phyloP scores from a whole-genome alignment of 2,888 invertebrate genomes.

The Drosophila melanosoma region DNA sequence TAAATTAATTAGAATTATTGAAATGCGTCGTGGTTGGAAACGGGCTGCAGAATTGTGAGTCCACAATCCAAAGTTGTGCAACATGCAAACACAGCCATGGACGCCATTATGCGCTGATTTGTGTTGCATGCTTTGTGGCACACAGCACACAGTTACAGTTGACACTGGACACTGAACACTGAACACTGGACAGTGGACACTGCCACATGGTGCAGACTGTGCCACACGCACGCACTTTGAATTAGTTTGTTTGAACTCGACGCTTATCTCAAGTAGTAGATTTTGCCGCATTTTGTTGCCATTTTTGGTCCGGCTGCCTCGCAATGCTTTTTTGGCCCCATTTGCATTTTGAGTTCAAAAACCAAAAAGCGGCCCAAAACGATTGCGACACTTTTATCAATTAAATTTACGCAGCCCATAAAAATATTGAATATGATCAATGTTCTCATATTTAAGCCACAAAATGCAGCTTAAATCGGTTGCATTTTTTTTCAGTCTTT shows the following conservation, averaged over 20 bases:
- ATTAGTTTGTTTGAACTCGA: conserved; percentile 81
- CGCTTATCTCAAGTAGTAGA: conserved; percentile 81
- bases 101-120: conserved; percentile 77
- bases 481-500: conserved; percentile 6
- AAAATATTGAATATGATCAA: conserved; percentile 58
- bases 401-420: conserved; percentile 72
- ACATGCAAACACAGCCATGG: conserved; percentile 71
- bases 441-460: conserved; percentile 1
- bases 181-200: conserved; percentile 11
- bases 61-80: conserved; percentile 42
- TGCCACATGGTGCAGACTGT: conserved; percentile 30
- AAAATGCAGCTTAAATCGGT: conserved; percentile 34
- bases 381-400: conserved; percentile 71
- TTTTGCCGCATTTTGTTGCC: conserved; percentile 72
- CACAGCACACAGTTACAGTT: conserved; percentile 33
- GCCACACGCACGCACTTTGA: conserved; percentile 63
- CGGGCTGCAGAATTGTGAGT: conserved; percentile 34
- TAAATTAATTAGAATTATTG: conserved; percentile 85
- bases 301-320: conserved; percentile 53
- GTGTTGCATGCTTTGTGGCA: conserved; percentile 73
- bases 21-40: conserved; percentile 74
- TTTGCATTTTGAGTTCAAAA: conserved; percentile 42
- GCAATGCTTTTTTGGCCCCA: conserved; percentile 45
- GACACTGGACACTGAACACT: conserved; percentile 29
- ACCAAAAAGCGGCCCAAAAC: conserved; percentile 16